Conservation (phyloP, 2,113 vertebrate species). For the Corydoras maculifer region DNA sequence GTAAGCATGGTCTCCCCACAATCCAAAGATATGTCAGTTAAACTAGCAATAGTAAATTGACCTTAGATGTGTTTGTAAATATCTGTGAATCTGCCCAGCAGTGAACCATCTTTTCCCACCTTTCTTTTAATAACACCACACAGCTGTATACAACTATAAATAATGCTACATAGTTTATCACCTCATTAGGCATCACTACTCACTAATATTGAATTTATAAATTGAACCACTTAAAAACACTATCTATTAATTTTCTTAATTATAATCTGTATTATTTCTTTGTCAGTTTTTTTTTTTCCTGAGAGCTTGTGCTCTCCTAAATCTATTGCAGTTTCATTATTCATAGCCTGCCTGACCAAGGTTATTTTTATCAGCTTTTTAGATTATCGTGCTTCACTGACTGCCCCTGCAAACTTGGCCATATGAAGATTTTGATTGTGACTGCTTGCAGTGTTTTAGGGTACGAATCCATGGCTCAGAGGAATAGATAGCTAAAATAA, state of each 20-base stretch:
- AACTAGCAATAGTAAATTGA: no score
- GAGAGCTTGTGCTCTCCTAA: constrained; percentile 43
- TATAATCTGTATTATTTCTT: neutral
- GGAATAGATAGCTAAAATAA: neutral
- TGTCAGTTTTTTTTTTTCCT: neutral
- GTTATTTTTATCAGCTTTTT: constrained; percentile 66
- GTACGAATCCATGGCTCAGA: neutral
- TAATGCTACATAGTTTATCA: no score
- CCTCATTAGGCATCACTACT: no score
- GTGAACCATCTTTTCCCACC: no score
- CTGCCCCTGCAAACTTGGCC: constrained; percentile 48
- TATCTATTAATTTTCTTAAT: neutral
- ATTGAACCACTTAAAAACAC: no score
- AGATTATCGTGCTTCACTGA: constrained; percentile 54
- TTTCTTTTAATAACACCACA: no score
- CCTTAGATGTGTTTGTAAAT: no score
- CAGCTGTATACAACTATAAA: no score
- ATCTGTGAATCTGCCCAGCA: no score
- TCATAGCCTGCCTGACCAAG: constrained; percentile 52
- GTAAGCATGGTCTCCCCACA: no score
- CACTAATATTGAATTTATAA: no score
- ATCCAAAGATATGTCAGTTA: no score
- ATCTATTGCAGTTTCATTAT: constrained; percentile 59
- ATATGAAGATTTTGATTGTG: constrained; percentile 33
- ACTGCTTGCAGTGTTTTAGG: constrained; percentile 24